Evolutionary conservation across 2,888 invertebrate genomes (phyloP).

Genomic region (Drosophila nigritarsus): DNA sequence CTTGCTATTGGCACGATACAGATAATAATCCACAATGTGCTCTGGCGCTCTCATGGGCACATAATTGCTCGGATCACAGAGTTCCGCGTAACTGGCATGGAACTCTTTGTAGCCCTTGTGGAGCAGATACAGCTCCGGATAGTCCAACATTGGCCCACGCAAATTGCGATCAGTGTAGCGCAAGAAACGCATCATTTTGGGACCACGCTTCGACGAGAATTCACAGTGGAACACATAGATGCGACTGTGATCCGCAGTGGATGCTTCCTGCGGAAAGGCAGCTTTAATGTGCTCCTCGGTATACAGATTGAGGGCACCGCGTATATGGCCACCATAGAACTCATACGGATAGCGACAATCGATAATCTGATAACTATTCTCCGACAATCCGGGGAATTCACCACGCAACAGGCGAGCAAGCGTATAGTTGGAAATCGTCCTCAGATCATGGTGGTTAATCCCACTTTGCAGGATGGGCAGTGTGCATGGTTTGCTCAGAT

Average conservation of each 20-base stretch:
- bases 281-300: conserved; percentile 90
- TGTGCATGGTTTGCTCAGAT: conserved; percentile 90
- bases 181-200: conserved; percentile 94
- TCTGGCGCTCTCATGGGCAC: conserved; percentile 94
- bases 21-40: conserved; percentile 89
- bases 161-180: conserved; percentile 92
- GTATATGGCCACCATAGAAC: conserved; percentile 95
- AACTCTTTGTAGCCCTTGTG: conserved; percentile 96
- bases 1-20: conserved; percentile 91
- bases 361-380: conserved; percentile 89
- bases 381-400: conserved; percentile 87
- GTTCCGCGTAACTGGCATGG: conserved; percentile 88
- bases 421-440: conserved; percentile 91
- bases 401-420: conserved; percentile 90
- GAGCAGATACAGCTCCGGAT: conserved; percentile 97
- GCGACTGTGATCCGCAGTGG: conserved; percentile 85
- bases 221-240: conserved; percentile 99
- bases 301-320: conserved; percentile 92
- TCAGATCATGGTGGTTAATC: conserved; percentile 91
- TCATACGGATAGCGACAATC: conserved; percentile 99
- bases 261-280: conserved; percentile 85
- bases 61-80: conserved; percentile 91
- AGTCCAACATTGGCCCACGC: conserved; percentile 91
- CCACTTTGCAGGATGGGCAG: conserved; percentile 88
- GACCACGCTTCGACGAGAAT: conserved; percentile 97